Evolutionary conservation across 2,797 vertebrate species (phyloP), one percentile per base, ranked within the genome.

Genomic region (Huso huso): DNA sequence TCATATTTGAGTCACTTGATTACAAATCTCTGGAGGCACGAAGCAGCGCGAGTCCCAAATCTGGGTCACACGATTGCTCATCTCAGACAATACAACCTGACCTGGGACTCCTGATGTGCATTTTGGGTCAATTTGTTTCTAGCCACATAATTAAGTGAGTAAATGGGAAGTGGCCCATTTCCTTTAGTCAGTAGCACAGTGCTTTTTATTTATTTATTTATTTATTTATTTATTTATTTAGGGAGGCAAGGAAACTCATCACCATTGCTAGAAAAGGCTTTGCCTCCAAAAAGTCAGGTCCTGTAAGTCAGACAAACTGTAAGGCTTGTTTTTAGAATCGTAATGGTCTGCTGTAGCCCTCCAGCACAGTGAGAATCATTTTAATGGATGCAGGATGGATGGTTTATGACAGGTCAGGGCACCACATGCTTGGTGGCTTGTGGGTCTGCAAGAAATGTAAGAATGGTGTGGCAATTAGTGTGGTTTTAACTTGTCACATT

Each of bases 321-420:
- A 53, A 53, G 6, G 55, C 11, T 11, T 58, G 55, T 13, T 11
- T 11, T 6, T 13, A n/a, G 12, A 10, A 6, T 58, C 1, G 11
- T 8, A 53, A 53, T 12, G 51, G 12, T 5, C 55, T 8, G 11
- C 55, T 13, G 3, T n/a, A 13, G 55, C 55, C 8, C 12, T 6
- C 12, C 11, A 68, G 66, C 62, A 48, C 61, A 48, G 61, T 62
- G 61, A 23, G 12, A 62, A 37, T 37, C 3, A 37, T 62, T 49
- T 62, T 37, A 62, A 37, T 62, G 8, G 12, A 58, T 11, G 11
- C 10, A 6, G 9, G 69, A 71, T 66, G 53, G 64, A 73, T 73
- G 53, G 61, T 66, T 68, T 66, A 49, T 70, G 72, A 73, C 72
- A 73, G 53, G 58, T 23, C 13, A 48, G 53, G 48, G 63, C 64